Evolutionary conservation across 2,113 vertebrate species (phyloP).

Genomic region (Rynchops niger): DNA sequence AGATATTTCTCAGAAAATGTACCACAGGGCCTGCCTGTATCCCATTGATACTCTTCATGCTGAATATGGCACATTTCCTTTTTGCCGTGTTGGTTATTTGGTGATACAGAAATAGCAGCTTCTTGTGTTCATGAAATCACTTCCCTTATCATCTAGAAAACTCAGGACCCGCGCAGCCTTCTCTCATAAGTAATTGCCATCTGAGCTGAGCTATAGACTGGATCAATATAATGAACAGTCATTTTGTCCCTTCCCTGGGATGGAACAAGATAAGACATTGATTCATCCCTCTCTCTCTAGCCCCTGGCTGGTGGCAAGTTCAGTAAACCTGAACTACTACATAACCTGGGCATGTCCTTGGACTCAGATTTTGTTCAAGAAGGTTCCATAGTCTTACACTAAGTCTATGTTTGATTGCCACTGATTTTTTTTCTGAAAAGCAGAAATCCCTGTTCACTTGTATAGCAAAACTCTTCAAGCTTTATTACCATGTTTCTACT

Average conservation of each 20-base stretch:
- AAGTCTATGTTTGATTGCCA: not conserved
- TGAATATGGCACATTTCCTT: not conserved
- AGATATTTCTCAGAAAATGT: not conserved
- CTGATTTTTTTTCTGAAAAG: not conserved
- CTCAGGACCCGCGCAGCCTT: not conserved
- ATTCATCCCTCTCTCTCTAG: not conserved
- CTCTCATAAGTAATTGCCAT: not conserved
- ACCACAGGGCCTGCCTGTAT: not conserved
- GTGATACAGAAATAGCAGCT: not conserved
- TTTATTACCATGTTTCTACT: not conserved
- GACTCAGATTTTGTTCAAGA: not conserved
- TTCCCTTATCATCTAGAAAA: not conserved
- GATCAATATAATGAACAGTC: not conserved
- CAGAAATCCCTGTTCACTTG: not conserved
- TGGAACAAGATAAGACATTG: not conserved
- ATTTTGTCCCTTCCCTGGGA: not conserved
- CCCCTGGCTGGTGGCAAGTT: not conserved
- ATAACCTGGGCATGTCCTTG: not conserved
- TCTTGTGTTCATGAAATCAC: not conserved
- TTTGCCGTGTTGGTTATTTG: not conserved
- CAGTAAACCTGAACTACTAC: not conserved
- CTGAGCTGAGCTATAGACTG: not conserved
- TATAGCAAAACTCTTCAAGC: not conserved
- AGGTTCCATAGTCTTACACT: not conserved
- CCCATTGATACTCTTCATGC: not conserved